Conservation (phyloP, 2,888 invertebrate genomes). For the Icerya purchasi region DNA sequence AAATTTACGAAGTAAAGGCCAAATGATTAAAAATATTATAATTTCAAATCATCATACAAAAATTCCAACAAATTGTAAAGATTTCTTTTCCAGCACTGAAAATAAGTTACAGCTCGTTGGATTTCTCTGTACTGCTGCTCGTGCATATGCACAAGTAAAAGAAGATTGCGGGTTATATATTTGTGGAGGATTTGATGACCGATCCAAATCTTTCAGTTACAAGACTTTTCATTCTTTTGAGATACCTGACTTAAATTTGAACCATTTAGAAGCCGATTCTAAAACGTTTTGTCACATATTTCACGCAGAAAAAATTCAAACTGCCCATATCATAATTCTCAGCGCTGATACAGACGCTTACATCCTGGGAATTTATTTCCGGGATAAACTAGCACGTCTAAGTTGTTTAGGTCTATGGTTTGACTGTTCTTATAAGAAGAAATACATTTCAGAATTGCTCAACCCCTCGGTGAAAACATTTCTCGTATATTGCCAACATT, state of each 20-base stretch:
- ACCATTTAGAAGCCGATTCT: neutral
- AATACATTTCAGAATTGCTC: neutral
- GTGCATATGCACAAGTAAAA: neutral
- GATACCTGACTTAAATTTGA: neutral
- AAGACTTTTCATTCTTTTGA: neutral
- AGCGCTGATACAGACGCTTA: neutral
- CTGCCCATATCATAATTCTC: neutral
- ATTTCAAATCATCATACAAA: no score
- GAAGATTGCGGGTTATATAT: neutral
- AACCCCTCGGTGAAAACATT: neutral
- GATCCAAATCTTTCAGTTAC: neutral
- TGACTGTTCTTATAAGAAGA: neutral
- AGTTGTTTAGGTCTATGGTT: neutral
- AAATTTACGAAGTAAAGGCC: no score
- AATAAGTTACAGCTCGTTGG: no score
- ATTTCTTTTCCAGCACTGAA: neutral
- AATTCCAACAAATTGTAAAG: neutral
- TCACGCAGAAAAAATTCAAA: neutral
- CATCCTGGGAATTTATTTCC: neutral
- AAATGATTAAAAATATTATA: no score
- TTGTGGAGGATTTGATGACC: neutral
- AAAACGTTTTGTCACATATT: neutral
- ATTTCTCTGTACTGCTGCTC: neutral
- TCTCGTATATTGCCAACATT: neutral
- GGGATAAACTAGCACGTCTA: neutral